Percentiles rank a stretch among this genome's conserved stretches.
Evolutionary conservation across 2,888 invertebrate genomes (phyloP).

Genomic region (Diaprepes abbreviatus): DNA sequence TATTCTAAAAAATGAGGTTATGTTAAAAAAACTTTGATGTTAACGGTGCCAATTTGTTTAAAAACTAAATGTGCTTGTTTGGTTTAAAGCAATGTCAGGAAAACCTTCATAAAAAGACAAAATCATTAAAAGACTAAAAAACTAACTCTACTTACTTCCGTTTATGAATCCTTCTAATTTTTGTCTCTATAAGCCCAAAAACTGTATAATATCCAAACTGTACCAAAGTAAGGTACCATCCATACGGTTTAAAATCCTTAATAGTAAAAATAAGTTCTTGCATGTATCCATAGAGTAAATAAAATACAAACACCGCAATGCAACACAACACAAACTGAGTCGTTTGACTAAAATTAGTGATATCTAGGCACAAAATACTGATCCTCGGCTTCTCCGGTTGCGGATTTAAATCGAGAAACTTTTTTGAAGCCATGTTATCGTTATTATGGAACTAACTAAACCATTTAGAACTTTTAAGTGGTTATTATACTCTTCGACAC

Average conservation of each 20-base stretch:
- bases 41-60: too few species aligned
- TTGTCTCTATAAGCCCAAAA: conserved; percentile 84
- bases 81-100: too few species aligned
- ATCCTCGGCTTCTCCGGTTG: conserved; percentile 68
- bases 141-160: conserved; percentile 31
- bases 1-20: conserved; percentile 74
- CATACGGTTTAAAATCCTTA: conserved; percentile 90
- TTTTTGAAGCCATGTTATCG: conserved; percentile 49
- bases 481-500: conserved; percentile 27
- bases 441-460: conserved; percentile 19
- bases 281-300: conserved; percentile 91
- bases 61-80: too few species aligned
- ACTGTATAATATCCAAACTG: conserved; percentile 90
- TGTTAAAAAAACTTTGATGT: not conserved
- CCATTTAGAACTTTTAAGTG: conserved; percentile 1
- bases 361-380: conserved; percentile 81
- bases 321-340: conserved; percentile 84
- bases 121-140: too few species aligned
- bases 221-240: conserved; percentile 92
- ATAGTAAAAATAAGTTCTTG: conserved; percentile 93
- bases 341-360: conserved; percentile 75
- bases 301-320: conserved; percentile 87
- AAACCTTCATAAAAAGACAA: too few species aligned
- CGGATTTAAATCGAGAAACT: conserved; percentile 54
- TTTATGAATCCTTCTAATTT: conserved; percentile 71